Evolutionary conservation across 35 echinoderm and acorn worm species (phyloP).

Genomic region (Heliocidaris tuberculata): DNA sequence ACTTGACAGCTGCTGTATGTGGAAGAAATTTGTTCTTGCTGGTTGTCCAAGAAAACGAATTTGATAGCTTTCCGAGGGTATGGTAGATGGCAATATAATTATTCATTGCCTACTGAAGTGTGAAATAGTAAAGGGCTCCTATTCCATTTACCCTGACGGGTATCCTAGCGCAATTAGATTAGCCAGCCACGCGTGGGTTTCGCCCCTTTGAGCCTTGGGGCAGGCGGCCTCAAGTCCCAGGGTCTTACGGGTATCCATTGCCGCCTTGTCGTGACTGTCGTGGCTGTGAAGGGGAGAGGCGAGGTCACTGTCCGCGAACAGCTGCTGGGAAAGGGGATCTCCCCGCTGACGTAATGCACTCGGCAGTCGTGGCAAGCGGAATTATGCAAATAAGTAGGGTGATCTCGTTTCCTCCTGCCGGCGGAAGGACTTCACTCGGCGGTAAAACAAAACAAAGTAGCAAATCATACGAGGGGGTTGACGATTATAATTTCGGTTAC

Average conservation of each 20-base stretch:
- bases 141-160: no score
- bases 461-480: no score
- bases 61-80: no score
- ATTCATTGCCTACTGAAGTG: background rate
- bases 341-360: constrained; percentile 12
- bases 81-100: background rate
- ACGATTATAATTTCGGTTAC: no score
- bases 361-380: background rate
- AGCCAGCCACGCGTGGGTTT: background rate
- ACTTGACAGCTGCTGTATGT: background rate
- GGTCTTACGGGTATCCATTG: background rate
- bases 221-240: background rate
- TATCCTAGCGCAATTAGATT: background rate
- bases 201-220: background rate
- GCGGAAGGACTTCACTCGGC: no score
- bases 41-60: no score
- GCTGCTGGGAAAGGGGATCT: constrained; percentile 11
- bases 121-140: background rate
- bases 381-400: background rate
- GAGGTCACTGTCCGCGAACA: background rate
- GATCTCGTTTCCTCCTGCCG: background rate
- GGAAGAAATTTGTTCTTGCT: no score
- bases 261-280: background rate
- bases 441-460: no score
- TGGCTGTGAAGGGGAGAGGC: background rate